Percentiles rank a stretch among this genome's conserved stretches.
Evolutionary conservation across 2,888 invertebrate species (phyloP).

Genomic region (Galerucella calmariensis): DNA sequence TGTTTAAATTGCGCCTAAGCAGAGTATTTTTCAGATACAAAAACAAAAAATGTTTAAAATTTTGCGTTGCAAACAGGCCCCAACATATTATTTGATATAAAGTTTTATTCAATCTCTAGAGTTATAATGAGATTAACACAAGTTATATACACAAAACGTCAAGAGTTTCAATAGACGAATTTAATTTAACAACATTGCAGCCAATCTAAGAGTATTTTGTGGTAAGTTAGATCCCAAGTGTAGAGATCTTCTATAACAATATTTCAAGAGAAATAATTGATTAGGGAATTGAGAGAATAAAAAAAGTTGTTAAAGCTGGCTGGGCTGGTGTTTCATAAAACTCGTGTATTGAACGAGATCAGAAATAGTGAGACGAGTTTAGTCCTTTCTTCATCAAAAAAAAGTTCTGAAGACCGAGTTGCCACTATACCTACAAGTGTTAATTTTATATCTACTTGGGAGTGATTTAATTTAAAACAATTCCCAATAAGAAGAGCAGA

Average conservation of each 20-base stretch:
- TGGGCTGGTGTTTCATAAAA: not conserved
- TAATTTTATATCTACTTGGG: too few relatives aligned
- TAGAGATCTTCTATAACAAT: not conserved
- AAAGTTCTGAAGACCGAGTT: not conserved
- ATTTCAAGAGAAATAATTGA: not conserved
- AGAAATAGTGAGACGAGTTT: not conserved
- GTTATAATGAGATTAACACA: slow-evolving; percentile 6
- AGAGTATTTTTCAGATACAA: not conserved
- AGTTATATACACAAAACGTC: slow-evolving; percentile 1
- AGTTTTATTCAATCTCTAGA: slow-evolving; percentile 1
- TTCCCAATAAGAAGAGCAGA: not conserved
- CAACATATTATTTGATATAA: not conserved
- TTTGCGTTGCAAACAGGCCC: not conserved
- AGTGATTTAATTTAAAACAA: not conserved
- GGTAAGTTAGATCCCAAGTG: too few relatives aligned
- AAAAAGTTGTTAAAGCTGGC: not conserved
- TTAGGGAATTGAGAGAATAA: not conserved
- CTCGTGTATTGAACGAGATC: slow-evolving; percentile 5
- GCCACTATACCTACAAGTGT: not conserved
- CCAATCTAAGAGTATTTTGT: not conserved
- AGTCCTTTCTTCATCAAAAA: not conserved
- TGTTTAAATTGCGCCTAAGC: too few relatives aligned
- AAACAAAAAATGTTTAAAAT: not conserved
- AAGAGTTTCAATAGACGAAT: slow-evolving; percentile 1
- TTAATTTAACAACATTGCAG: not conserved